These are phyloP conservation scores for Euproctis similis DNA, from an alignment of 2,888 invertebrate species.

Conservation along the genomic window DNA sequence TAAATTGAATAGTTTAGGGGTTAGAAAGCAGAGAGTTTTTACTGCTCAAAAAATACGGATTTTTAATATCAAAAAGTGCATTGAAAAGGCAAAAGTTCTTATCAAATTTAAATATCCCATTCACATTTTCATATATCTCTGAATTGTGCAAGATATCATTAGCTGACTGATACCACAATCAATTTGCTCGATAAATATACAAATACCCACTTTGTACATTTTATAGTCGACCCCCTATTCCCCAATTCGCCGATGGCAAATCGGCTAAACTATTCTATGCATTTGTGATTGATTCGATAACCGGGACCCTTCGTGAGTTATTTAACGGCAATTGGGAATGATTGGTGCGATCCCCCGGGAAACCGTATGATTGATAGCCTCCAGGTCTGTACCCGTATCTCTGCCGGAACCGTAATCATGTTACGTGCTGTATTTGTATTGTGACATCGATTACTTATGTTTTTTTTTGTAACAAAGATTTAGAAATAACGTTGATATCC, in stretches of 20 bases:
- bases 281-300: constrained; percentile 60
- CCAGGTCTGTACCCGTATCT: constrained; percentile 20
- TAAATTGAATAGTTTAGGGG: too few species aligned
- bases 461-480: too few species aligned
- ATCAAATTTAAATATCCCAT: too few species aligned
- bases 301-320: constrained; percentile 32
- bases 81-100: too few species aligned
- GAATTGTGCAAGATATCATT: not conserved
- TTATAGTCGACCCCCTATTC: constrained; percentile 9
- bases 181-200: constrained; percentile 3
- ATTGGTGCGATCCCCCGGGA: constrained; percentile 25
- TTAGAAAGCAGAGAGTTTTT: too few species aligned
- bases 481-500: too few species aligned
- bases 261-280: constrained; percentile 55
- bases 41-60: too few species aligned
- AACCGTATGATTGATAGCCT: constrained; percentile 23
- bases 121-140: too few species aligned
- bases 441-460: not conserved
- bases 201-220: constrained; percentile 6
- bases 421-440: constrained; percentile 9
- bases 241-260: constrained; percentile 21
- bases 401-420: constrained; percentile 15
- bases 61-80: too few species aligned
- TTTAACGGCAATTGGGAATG: constrained; percentile 36
- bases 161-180: constrained; percentile 1